Conservation (phyloP, 1,140 invertebrate species). For the Conus betulinus region DNA sequence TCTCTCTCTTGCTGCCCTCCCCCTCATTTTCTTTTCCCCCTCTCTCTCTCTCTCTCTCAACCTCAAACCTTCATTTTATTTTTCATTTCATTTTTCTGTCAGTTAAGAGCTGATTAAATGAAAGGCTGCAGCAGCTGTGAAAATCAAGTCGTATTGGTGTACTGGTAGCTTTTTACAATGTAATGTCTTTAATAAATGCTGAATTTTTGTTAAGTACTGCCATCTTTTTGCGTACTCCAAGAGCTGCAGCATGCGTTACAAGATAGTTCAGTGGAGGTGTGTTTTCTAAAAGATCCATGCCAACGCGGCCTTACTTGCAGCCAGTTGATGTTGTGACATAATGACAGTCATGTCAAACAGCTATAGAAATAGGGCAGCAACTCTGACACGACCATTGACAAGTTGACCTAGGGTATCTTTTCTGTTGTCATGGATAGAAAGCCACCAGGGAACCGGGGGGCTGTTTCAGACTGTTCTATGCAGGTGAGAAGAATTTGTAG, state of each 20-base stretch:
- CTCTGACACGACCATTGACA: neutral
- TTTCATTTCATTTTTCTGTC: neutral
- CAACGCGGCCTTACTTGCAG: neutral
- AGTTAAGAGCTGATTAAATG: neutral
- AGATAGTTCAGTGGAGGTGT: neutral
- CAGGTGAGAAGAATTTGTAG: neutral
- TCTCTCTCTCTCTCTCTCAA: neutral
- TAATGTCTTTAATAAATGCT: too few species aligned
- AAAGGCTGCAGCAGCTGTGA: neutral
- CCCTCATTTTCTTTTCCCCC: too few species aligned
- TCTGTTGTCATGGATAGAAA: neutral
- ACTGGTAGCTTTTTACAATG: too few species aligned
- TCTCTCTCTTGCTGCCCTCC: too few species aligned
- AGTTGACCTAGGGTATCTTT: neutral
- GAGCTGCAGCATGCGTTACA: too few species aligned
- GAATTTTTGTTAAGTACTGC: too few species aligned
- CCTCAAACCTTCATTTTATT: neutral
- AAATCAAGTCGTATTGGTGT: neutral
- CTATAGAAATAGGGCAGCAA: too few species aligned
- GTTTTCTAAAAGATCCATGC: neutral
- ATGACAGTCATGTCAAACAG: too few species aligned
- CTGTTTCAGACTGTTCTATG: neutral
- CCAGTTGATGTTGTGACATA: neutral
- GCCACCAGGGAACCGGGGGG: neutral
- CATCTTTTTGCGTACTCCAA: too few species aligned